Base-by-base conservation (phyloP, 2,888 invertebrate species). In the Ectemnius continuus region DNA sequence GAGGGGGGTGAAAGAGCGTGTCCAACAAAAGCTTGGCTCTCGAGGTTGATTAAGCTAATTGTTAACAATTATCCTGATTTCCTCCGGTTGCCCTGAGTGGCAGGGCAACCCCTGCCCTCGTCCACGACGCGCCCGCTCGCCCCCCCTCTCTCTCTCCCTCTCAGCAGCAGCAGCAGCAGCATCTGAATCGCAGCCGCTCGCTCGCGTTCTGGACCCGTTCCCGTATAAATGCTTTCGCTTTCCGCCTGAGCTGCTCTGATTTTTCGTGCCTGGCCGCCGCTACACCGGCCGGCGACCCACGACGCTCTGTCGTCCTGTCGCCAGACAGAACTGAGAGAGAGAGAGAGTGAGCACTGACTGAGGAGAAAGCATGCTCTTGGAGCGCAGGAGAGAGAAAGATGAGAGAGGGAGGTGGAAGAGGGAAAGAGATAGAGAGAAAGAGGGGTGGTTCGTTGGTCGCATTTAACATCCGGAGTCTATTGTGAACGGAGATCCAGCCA, bases 1-100 rank as follows among this genome's bases (percentile, higher is more conserved):
- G 36, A 36, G 8, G 11, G 8, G 36, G 36, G 36, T 36, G 36
- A 36, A 36, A 36, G 36, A 36, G 36, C 36, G 36, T 36, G 36
- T 72, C 82, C 84, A 87, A 89, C 89, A 88, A 90, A 89, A 89
- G 88, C 89, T 85, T 81, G 36, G 85, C 88, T 88, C 89, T 90
- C 89, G 84, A 88, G 87, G 87, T 89, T 90, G 89, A 90, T 90
- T 89, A 89, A 89, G 88, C 88, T 90, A 90, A 90, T 90, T 90
- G 89, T 90, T 90, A 90, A 90, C 90, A 91, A 91, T 91, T 91
- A 90, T 89, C 89, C 88, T 87, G 89, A 90, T 90, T 90, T 89
- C 88, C 89, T 87, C 36, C 84, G 82, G 83, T 83, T 84, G 82
- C 85, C 83, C 84, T 81, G 86, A 87, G 87, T 85, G 84, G 84